Evolutionary conservation across 2,113 vertebrate species (phyloP).

Genomic region (Ploceus nigricollis): DNA sequence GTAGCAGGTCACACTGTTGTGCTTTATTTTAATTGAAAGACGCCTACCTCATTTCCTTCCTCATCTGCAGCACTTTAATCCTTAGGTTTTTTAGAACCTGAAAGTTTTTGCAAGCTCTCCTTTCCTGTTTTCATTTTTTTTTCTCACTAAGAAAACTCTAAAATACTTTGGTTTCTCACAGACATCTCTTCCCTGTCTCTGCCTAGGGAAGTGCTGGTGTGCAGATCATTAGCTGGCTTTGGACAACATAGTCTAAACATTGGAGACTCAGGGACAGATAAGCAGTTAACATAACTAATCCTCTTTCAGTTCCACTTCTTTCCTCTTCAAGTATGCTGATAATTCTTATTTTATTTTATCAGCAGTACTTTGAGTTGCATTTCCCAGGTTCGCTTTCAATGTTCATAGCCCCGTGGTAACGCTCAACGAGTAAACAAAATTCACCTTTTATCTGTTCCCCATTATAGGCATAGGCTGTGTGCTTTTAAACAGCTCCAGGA

Average conservation of each 20-base stretch:
- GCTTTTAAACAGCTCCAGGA: slow-evolving; percentile 1
- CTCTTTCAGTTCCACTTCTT: background rate
- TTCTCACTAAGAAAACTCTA: background rate
- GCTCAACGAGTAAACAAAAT: slow-evolving; percentile 31
- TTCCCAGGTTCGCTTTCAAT: background rate
- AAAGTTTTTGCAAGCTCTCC: background rate
- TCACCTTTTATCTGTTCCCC: slow-evolving; percentile 34
- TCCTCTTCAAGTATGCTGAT: background rate
- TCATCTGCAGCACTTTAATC: background rate
- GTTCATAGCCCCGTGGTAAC: background rate
- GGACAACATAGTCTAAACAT: background rate
- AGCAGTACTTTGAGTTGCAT: background rate
- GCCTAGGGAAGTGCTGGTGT: background rate
- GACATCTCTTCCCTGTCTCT: background rate
- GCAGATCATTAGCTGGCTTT: background rate
- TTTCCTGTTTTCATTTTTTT: background rate
- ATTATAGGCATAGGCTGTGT: background rate
- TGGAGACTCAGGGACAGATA: background rate
- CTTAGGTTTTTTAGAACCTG: background rate
- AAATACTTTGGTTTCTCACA: background rate
- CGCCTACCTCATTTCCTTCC: background rate
- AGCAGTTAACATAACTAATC: slow-evolving; percentile 15
- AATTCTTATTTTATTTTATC: background rate
- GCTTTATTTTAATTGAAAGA: slow-evolving; percentile 33
- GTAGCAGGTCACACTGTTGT: background rate